Conservation (phyloP, 2,113 vertebrate species). For the Scortum barcoo region DNA sequence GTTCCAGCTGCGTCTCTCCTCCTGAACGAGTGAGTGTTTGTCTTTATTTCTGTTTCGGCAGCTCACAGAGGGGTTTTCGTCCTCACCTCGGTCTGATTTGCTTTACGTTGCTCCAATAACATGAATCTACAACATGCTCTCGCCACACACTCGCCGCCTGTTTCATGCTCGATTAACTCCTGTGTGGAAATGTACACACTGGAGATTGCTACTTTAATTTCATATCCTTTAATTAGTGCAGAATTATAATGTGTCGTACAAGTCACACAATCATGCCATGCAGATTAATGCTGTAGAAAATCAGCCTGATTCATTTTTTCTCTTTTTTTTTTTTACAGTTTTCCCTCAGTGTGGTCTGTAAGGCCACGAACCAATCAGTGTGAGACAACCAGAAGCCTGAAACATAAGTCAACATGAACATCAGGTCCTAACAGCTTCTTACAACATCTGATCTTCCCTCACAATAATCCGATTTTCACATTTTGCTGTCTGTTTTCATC, state of each 20-base stretch:
- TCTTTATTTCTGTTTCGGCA: neutral
- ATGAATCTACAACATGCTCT: neutral
- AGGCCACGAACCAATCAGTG: neutral
- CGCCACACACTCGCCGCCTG: neutral
- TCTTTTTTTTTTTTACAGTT: too few relatives aligned
- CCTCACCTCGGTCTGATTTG: neutral
- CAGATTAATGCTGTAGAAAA: neutral
- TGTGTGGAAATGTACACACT: neutral
- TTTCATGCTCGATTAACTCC: neutral
- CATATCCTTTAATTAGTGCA: neutral
- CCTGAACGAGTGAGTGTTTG: neutral
- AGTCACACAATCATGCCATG: neutral
- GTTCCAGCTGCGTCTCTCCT: neutral
- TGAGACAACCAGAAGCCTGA: neutral
- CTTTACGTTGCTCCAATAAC: neutral
- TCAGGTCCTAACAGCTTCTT: neutral
- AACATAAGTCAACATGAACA: neutral
- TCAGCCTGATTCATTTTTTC: neutral
- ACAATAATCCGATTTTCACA: too few relatives aligned
- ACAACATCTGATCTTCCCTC: neutral
- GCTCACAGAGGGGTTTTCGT: neutral
- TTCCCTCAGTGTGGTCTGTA: slow-evolving; percentile 1
- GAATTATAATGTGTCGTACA: neutral
- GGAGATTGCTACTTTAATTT: neutral
- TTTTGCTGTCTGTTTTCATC: neutral